These are phyloP conservation scores for Arion vulgaris DNA, from an alignment of 1,140 invertebrate genomes.

Conservation along the genomic window DNA sequence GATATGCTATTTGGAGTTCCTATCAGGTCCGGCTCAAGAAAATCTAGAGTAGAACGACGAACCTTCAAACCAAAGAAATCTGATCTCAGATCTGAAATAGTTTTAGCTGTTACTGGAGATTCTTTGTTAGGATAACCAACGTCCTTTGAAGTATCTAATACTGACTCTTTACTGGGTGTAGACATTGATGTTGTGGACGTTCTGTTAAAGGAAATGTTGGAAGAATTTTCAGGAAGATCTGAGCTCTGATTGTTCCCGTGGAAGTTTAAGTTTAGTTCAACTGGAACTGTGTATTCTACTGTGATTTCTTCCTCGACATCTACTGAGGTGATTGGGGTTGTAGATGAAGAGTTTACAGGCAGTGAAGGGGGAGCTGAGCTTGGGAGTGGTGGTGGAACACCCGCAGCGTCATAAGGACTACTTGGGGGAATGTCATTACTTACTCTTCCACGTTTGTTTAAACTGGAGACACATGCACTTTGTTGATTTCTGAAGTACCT, in stretches of 20 bases:
- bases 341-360: neutral
- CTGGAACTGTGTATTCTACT: neutral
- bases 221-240: neutral
- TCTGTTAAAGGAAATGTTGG: too few relatives aligned
- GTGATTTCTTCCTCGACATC: neutral
- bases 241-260: neutral
- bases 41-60: neutral
- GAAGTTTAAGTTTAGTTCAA: neutral
- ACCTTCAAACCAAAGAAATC: neutral
- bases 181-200: too few relatives aligned
- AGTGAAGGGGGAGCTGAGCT: neutral
- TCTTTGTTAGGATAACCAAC: neutral
- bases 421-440: neutral
- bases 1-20: neutral
- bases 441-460: neutral
- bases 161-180: too few relatives aligned
- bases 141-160: neutral
- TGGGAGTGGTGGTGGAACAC: neutral
- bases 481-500: neutral
- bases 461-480: neutral
- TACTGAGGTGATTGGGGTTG: neutral
- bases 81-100: neutral
- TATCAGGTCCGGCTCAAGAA: neutral
- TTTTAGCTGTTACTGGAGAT: neutral
- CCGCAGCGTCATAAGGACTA: neutral